A percentile compares a stretch with the other conserved stretches of the same genome.
Conservation (phyloP, 2,888 invertebrate genomes). For the Xestia rhomboidea region DNA sequence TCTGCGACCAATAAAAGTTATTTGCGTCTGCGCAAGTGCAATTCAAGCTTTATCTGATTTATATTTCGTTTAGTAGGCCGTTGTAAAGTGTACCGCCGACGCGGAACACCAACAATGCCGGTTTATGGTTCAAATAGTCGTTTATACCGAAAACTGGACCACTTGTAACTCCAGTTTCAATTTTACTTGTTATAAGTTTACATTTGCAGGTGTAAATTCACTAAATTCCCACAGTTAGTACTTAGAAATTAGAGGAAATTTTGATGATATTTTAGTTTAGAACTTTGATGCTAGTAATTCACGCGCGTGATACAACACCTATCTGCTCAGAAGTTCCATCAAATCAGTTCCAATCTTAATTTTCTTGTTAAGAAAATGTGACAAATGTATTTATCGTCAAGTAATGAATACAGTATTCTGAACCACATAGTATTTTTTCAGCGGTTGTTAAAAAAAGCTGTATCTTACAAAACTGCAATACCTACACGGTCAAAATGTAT, state of each 20-base stretch:
- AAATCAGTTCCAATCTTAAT: neutral
- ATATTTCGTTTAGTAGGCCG: slow-evolving; percentile 49
- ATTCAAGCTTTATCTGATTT: slow-evolving; percentile 52
- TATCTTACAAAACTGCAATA: too few species aligned
- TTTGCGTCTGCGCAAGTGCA: slow-evolving; percentile 31
- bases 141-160: slow-evolving; percentile 44
- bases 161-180: slow-evolving; percentile 54
- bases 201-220: slow-evolving; percentile 35
- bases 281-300: neutral
- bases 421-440: too few species aligned
- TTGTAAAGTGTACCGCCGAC: slow-evolving; percentile 48
- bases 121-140: slow-evolving; percentile 53
- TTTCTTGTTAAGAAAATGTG: neutral
- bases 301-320: neutral
- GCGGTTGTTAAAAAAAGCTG: too few species aligned
- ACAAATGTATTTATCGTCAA: neutral
- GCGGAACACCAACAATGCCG: slow-evolving; percentile 59
- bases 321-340: neutral
- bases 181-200: slow-evolving; percentile 37
- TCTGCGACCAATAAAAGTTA: slow-evolving; percentile 18
- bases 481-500: too few species aligned
- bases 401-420: neutral
- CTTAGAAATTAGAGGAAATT: neutral
- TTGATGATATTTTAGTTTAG: neutral
- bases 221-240: slow-evolving; percentile 36